These are phyloP conservation scores for Drosophila acutilabella DNA, from an alignment of 2,888 invertebrate species.

Conservation along the genomic window DNA sequence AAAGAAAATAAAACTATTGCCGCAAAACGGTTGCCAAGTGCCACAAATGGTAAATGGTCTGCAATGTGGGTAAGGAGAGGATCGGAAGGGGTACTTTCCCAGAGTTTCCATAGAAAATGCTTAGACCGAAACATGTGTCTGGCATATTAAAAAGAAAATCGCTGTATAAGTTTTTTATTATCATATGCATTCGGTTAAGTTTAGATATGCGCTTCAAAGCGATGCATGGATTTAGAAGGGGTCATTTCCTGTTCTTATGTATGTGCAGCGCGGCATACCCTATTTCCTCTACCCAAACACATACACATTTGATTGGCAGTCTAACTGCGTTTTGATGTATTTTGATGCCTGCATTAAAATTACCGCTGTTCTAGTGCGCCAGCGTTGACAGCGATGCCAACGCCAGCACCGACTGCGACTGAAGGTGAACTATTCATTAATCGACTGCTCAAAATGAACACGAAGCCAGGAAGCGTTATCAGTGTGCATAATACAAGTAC, in stretches of 20 bases:
- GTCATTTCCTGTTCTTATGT: constrained; percentile 26
- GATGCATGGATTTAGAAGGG: constrained; percentile 4
- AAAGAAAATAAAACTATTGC: constrained; percentile 34
- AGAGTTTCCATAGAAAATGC: constrained; percentile 2
- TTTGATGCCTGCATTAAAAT: constrained; percentile 41
- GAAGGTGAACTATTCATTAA: constrained; percentile 58
- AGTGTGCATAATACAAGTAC: constrained; percentile 26
- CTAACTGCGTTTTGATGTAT: constrained; percentile 46
- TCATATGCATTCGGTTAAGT: constrained; percentile 1
- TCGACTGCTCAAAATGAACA: constrained; percentile 53
- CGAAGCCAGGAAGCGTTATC: constrained; percentile 64
- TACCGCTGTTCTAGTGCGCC: constrained; percentile 34
- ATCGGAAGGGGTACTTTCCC: neutral
- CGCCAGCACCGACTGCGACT: neutral
- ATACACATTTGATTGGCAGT: constrained; percentile 18
- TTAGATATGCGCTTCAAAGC: constrained; percentile 12
- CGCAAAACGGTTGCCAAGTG: constrained; percentile 55
- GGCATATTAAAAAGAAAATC: constrained; percentile 1
- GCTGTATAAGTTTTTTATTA: neutral
- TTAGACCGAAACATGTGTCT: neutral
- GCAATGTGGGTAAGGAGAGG: constrained; percentile 5
- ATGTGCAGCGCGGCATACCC: constrained; percentile 6
- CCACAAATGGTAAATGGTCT: constrained; percentile 40
- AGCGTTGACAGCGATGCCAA: neutral
- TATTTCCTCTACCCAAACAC: constrained; percentile 33